These are phyloP conservation scores for Babyrousa celebensis DNA, from an alignment of 2,797 vertebrate species.

Conservation along the genomic window DNA sequence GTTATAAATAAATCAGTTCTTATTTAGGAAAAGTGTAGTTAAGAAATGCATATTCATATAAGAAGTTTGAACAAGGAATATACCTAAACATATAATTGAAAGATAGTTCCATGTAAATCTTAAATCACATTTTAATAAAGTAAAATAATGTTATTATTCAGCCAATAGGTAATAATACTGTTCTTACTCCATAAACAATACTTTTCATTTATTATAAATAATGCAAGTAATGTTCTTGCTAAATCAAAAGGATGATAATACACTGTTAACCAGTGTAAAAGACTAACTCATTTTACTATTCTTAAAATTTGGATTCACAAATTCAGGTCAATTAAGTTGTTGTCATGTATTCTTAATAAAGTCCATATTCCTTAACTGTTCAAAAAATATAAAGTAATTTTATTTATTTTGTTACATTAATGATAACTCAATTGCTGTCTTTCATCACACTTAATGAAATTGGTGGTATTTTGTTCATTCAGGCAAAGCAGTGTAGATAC, in stretches of 20 bases:
- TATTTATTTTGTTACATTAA: slow-evolving; percentile 79
- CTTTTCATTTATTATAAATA: slow-evolving; percentile 70
- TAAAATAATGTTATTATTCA: slow-evolving; percentile 38
- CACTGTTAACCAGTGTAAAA: slow-evolving; percentile 63
- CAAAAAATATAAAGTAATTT: slow-evolving; percentile 51
- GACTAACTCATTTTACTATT: slow-evolving; percentile 44
- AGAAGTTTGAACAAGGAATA: slow-evolving; percentile 28
- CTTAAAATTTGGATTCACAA: slow-evolving; percentile 80
- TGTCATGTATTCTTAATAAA: slow-evolving; percentile 72
- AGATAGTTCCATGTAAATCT: slow-evolving; percentile 59
- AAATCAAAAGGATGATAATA: slow-evolving; percentile 63
- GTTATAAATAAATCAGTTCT: slow-evolving; percentile 63
- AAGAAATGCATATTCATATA: slow-evolving; percentile 60
- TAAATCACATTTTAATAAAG: slow-evolving; percentile 53
- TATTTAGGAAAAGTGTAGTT: slow-evolving; percentile 64
- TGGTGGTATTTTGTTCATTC: slow-evolving; percentile 44
- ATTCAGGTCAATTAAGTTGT: slow-evolving; percentile 35
- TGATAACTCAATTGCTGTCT: slow-evolving; percentile 62
- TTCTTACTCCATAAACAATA: slow-evolving; percentile 56
- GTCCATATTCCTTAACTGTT: slow-evolving; percentile 35
- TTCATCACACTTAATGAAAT: neutral
- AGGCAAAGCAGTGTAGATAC: slow-evolving; percentile 60
- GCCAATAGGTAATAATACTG: neutral
- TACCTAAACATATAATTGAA: neutral
- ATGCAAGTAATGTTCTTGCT: slow-evolving; percentile 63